phyloP scores from a whole-genome alignment of 2,113 vertebrate genomes.

The Micromys minutus region DNA sequence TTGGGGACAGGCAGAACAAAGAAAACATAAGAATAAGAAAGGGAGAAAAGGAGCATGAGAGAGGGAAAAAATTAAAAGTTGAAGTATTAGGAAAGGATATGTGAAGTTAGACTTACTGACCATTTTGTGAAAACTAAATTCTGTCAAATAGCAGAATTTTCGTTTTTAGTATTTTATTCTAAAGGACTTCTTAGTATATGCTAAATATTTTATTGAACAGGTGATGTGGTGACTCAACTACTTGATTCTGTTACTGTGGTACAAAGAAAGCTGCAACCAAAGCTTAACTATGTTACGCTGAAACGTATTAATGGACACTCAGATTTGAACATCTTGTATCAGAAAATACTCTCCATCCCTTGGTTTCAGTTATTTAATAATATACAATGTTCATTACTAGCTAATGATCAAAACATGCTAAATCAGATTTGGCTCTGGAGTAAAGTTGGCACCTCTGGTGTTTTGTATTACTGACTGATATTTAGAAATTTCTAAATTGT shows the following conservation, averaged over 20 bases:
- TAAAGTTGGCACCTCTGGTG: neutral
- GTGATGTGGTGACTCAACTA: neutral
- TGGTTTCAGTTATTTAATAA: neutral
- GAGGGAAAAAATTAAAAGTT: neutral
- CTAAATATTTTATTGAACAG: neutral
- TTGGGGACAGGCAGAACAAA: accelerated
- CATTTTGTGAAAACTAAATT: neutral
- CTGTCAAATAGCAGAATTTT: neutral
- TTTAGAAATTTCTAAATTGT: neutral
- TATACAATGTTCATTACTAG: neutral
- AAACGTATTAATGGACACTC: neutral
- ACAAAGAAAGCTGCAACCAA: neutral
- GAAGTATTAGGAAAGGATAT: neutral
- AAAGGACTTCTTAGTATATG: neutral
- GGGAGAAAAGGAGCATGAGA: no score
- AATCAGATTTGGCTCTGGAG: neutral
- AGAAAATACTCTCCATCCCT: neutral
- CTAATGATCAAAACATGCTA: neutral
- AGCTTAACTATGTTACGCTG: neutral
- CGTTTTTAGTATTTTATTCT: neutral
- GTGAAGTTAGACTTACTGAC: neutral
- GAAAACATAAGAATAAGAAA: accelerated
- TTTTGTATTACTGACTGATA: neutral
- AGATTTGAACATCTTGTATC: neutral
- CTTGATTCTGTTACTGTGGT: neutral